Evolutionary conservation across 2,888 invertebrate genomes (phyloP), one percentile per base, ranked within the genome.

Genomic region (Hyalella azteca): DNA sequence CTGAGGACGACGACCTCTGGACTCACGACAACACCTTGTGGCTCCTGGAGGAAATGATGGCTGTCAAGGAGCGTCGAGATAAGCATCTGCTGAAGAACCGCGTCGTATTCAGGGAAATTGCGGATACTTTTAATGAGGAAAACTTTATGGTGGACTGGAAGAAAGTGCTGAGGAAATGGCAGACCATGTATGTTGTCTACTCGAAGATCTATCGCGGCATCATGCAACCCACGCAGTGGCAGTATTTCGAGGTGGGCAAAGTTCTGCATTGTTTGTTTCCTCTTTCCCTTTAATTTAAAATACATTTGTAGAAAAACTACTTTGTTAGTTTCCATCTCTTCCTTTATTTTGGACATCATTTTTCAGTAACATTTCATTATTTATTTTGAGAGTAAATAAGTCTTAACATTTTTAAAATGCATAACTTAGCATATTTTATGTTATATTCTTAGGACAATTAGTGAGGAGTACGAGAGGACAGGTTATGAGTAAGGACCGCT

Each of bases 91-190:
- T 75, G 45, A 75, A 75, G 40, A 75, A 75, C 75, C 29, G 75
- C 29, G 75, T 75, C 26, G 75, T 75, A n/a, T 75, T 75, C 45
- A 40, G 75, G 26, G 75, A 75, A 75, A 75, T 75, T 75, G 75
- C 75, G 1, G 45, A 75, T n/a, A 39, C 45, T 5, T 75, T 75
- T 19, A 41, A 75, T 22, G 75, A 75, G n/a, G 75, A 75, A 29
- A 45, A 45, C 29, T 45, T 75, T 22, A 41, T 45, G 36, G 40
- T 75, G 11, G 75, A 75, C 26, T 75, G 75, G 75, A 75, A 45
- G 36, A 29, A 75, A 26, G 75, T 75, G 36, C 75, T 75, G 45
- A 75, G 45, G 75, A 75, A 75, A n/a, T 75, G 75, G 75, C 75
- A 75, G 75, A 75, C 41, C 15, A 75, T 75, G 75, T 75, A 75